Evolutionary conservation across 2,113 vertebrate species (phyloP), one percentile per base, ranked within the genome.

Genomic region (Amia ocellicauda): DNA sequence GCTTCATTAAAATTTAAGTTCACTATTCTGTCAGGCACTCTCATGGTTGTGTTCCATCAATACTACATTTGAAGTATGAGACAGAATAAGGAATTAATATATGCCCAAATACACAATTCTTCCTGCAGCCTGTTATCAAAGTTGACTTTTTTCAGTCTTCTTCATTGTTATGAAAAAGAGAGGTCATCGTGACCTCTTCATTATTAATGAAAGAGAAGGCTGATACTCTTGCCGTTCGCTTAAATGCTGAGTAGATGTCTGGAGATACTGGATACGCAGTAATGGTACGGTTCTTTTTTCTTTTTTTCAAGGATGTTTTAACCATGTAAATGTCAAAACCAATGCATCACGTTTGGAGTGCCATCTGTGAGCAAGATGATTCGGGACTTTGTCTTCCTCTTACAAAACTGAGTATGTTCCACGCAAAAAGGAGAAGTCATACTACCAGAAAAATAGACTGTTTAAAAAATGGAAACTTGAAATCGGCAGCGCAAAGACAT

Each of bases 231-330:
- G 1, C 5, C 40, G 41, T 61, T 20, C 3, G 62, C 61, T 60
- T 53, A 53, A 47, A 17, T 47, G n/a, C 43, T 55, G 52, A 58
- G 31, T 47, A 57, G 22, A 3, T 43, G 42, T 58, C 31, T 23
- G 61, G 36, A 62, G n/a, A 31, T 47, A 36, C 11, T 1, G 62
- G 70, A 62, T 57, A 63, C 20, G 31, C 28, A 31, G 55, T 68
- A 69, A 76, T 62, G 57, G 63, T 65, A 69, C 63, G 68, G 66
- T 69, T 70, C 63, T 72, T 63, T 45, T 66, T 74, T 77, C 72
- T 63, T 72, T 63, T 45, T 66, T 74, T 77, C 72, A 70, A 23
- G 20, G 51, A 14, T 53, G 23, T 53, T 11, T 53, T 53, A n/a
- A 70, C 54, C 73, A 64, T 69, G 51, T 73, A 14, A 20, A 49